These are phyloP conservation scores for Rostratula benghalensis DNA, from an alignment of 2,113 vertebrate genomes.

Conservation along the genomic window DNA sequence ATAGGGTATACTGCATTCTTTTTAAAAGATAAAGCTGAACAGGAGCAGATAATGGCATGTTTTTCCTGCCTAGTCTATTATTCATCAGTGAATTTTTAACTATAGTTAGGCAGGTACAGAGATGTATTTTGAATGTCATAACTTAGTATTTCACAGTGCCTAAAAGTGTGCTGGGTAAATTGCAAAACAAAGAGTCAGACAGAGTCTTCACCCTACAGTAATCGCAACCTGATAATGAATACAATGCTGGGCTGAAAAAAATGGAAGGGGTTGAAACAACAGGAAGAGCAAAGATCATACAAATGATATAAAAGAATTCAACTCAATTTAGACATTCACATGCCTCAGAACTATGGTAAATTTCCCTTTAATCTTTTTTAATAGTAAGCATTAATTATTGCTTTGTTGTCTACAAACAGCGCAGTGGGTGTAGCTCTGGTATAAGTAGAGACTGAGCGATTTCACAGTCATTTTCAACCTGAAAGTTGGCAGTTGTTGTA, in stretches of 20 bases:
- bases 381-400: not conserved
- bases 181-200: conserved; percentile 52
- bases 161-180: conserved; percentile 27
- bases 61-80: conserved; percentile 62
- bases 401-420: not conserved
- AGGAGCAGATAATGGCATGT: conserved; percentile 58
- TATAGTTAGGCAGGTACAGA: conserved; percentile 48
- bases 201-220: conserved; percentile 9
- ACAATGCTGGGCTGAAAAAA: conserved; percentile 10
- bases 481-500: not conserved
- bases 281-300: conserved; percentile 32
- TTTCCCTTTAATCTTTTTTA: conserved; percentile 6
- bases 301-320: not conserved
- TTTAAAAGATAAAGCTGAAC: conserved; percentile 51
- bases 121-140: conserved; percentile 32
- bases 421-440: not conserved
- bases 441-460: not conserved
- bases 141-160: conserved; percentile 15
- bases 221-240: conserved; percentile 33
- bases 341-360: not conserved
- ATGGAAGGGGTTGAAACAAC: conserved; percentile 10
- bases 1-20: conserved; percentile 36
- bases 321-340: not conserved
- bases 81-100: conserved; percentile 64
- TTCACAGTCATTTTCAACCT: not conserved